Percentiles rank a stretch among this genome's conserved stretches.
Conservation (phyloP, 2,113 vertebrate genomes). For the Sitta europaea region DNA sequence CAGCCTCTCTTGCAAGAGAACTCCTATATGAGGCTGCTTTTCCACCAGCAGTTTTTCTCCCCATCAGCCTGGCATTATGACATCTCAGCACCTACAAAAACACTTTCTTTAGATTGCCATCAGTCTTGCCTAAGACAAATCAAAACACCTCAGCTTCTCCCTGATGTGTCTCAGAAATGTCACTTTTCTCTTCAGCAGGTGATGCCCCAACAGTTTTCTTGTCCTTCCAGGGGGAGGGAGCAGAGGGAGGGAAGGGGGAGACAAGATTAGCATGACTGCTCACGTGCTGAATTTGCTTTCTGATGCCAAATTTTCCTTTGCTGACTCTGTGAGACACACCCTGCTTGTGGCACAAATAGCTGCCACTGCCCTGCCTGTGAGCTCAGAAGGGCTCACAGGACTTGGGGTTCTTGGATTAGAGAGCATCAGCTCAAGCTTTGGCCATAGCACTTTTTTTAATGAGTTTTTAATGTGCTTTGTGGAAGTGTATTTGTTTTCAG, state of each 20-base stretch:
- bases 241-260: background rate
- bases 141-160: background rate
- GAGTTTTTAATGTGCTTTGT: fast-evolving
- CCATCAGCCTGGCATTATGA: background rate
- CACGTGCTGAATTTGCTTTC: background rate
- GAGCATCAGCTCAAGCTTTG: background rate
- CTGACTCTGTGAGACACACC: background rate
- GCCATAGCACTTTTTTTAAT: background rate
- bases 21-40: background rate
- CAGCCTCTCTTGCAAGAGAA: background rate
- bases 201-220: background rate
- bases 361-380: background rate
- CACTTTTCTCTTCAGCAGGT: background rate
- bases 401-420: background rate
- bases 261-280: background rate
- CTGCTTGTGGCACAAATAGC: background rate
- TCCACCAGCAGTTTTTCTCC: background rate
- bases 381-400: background rate
- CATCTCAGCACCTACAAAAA: background rate
- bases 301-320: background rate
- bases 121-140: background rate
- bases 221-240: background rate
- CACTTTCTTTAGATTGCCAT: conserved; percentile 21
- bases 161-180: background rate
- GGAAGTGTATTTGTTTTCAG: background rate